Percentiles rank a stretch among this genome's conserved stretches.
Conservation (phyloP, 1,140 invertebrate genomes). For the Drosophila hydei region DNA sequence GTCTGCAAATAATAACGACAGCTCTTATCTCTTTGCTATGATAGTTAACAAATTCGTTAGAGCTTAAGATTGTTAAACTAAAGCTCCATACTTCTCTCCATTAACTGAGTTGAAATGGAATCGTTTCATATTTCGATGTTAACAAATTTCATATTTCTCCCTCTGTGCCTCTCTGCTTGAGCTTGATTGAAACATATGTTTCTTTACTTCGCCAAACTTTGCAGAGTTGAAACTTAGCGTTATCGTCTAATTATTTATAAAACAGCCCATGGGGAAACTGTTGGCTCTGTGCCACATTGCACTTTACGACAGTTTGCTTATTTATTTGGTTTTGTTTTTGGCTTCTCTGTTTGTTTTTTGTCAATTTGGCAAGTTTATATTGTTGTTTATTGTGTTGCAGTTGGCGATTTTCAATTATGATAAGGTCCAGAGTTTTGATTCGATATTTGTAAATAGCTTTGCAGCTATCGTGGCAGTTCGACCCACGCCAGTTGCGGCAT, state of each 20-base stretch:
- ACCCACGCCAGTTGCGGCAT: constrained; percentile 26
- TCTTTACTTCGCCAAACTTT: too few species aligned
- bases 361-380: constrained; percentile 36
- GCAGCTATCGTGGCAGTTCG: neutral
- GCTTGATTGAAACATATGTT: too few species aligned
- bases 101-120: too few species aligned
- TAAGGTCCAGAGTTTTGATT: constrained; percentile 34
- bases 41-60: too few species aligned
- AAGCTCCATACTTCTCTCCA: too few species aligned
- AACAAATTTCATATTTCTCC: too few species aligned
- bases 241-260: neutral
- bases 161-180: too few species aligned
- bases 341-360: constrained; percentile 30
- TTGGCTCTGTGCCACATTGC: constrained; percentile 65
- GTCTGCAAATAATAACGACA: too few species aligned
- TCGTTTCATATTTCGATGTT: too few species aligned
- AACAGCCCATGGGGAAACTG: constrained; percentile 8
- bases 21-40: too few species aligned
- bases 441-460: constrained; percentile 9
- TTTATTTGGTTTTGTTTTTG: constrained; percentile 37
- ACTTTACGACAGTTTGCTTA: constrained; percentile 27
- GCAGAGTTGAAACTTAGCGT: neutral
- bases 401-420: constrained; percentile 69
- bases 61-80: too few species aligned
- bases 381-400: constrained; percentile 39